Evolutionary conservation across 2,888 invertebrate species (phyloP), one percentile per base, ranked within the genome.

Genomic region (Volucella zonaria): DNA sequence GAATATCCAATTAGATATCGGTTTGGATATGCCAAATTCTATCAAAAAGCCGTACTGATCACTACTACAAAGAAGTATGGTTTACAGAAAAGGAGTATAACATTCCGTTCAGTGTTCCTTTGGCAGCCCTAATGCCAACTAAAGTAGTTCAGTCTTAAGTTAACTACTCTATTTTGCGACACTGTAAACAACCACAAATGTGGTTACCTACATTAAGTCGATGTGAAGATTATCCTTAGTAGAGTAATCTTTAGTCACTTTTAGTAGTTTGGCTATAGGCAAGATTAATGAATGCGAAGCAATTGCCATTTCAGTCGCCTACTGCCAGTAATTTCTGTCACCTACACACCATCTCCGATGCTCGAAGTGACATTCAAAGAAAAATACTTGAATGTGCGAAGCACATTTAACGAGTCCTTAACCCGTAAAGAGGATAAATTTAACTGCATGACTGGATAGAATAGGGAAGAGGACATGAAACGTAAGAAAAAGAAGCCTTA

Each of bases 401-500:
- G 47, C 47, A 74, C 73, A 82, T 82, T 86, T 67, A 86, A 70
- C 66, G 58, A 82, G 78, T 78, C 77, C 82, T 86, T 77, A 86
- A 82, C 76, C 70, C 82, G 68, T 61, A 78, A 82, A 78, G 77
- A 59, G 82, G 74, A 82, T 82, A 64, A 77, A 74, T 78, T 86
- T 77, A 70, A 70, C 67, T 77, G 73, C 81, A 77, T 68, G 70
- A 68, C 68, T 81, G 73, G 54, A 38, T 43, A 70, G 49, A 61
- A 62, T 61, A 59, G 75, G 59, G 71, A 75, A 80, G 43, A 70
- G 49, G 61, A 62, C 67, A 58, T 80, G 59, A 75, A 80, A 80
- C 71, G 61, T 80, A 59, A 70, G 31, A 31, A 31, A 31, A 31
- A 31, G 31, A 3, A 31, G 31, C 31, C 31, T 31, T 31, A 31